Percentiles rank a stretch among this genome's conserved stretches.
Evolutionary conservation across 2,888 invertebrate genomes (phyloP).

Genomic region (Gisinianus flammeolus): DNA sequence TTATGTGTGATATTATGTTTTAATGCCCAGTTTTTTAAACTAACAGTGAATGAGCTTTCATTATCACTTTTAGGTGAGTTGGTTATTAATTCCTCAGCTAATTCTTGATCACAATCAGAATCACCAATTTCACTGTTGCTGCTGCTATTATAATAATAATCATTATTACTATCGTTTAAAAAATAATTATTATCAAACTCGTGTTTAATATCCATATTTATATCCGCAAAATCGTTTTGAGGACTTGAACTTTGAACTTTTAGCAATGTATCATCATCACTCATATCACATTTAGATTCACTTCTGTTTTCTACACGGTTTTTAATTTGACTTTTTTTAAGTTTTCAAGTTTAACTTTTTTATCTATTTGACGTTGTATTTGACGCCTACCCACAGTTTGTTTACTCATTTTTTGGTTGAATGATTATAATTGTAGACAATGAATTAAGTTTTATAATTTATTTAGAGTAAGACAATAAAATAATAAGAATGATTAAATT

Average conservation of each 20-base stretch:
- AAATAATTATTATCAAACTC: no score
- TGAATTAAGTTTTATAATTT: no score
- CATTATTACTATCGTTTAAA: neutral
- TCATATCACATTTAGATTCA: neutral
- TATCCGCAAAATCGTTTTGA: no score
- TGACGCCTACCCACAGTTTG: neutral
- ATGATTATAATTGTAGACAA: no score
- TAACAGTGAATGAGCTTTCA: no score
- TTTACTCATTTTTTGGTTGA: neutral
- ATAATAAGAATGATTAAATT: no score
- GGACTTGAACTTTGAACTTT: no score
- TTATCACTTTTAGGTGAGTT: no score
- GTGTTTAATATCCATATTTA: no score
- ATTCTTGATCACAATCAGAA: neutral
- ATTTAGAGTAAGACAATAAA: no score
- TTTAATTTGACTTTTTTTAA: neutral
- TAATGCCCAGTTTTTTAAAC: neutral
- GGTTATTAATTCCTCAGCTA: neutral
- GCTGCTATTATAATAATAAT: neutral
- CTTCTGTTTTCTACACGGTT: neutral
- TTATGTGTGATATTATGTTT: constrained; percentile 1
- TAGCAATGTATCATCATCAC: neutral
- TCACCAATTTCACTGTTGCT: neutral
- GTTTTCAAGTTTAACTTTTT: neutral
- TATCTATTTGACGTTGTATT: neutral